Evolutionary conservation across 1,140 invertebrate species (phyloP).

Genomic region (Chionoecetes opilio): DNA sequence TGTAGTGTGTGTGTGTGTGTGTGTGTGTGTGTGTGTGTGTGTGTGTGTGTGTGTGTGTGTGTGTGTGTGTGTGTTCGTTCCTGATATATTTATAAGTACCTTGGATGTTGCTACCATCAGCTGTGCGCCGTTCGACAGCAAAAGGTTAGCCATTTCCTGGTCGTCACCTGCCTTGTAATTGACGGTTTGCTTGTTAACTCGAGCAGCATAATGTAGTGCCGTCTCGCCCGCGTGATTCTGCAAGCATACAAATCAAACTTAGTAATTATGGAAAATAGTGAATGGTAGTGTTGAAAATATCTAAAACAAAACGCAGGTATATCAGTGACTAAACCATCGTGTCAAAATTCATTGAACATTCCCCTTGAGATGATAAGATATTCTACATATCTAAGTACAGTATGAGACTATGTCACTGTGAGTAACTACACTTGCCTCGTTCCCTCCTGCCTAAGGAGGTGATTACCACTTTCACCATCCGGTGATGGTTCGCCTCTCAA

Average conservation of each 20-base stretch:
- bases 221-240: constrained; percentile 96
- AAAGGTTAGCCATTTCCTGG: constrained; percentile 93
- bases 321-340: neutral
- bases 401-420: too few species aligned
- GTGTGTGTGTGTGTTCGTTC: constrained; percentile 36
- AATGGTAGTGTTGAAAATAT: neutral
- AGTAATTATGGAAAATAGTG: neutral
- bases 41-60: constrained; percentile 31
- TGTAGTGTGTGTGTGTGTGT: constrained; percentile 32
- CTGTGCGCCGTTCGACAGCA: constrained; percentile 95
- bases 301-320: neutral
- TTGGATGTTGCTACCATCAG: constrained; percentile 91
- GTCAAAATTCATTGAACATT: too few species aligned
- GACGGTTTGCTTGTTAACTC: constrained; percentile 83
- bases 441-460: too few species aligned
- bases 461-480: too few species aligned
- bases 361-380: too few species aligned
- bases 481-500: too few species aligned
- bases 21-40: neutral
- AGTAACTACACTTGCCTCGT: too few species aligned
- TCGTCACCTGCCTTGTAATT: constrained; percentile 89
- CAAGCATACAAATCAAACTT: neutral
- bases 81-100: constrained; percentile 83
- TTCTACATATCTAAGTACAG: too few species aligned
- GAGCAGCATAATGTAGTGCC: constrained; percentile 92